Base-by-base conservation (phyloP, 2,888 invertebrate species). In the Dynastes maya region DNA sequence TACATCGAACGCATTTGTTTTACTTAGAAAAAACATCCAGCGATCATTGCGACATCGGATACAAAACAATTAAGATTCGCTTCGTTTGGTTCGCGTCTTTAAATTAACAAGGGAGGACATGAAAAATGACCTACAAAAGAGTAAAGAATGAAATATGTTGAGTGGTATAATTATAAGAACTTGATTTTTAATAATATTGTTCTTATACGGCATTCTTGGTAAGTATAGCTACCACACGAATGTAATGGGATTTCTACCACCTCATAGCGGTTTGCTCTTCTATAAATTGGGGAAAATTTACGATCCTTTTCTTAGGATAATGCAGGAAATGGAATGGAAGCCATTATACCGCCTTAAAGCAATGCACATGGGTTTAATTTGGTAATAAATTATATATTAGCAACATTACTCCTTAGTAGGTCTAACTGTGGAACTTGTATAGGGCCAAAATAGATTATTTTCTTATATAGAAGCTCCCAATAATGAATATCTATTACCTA, bases 281-380 rank as follows among this genome's bases (percentile, higher is more conserved):
- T 45, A 45, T 45, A 45, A 45, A 45, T 45, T 45, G 45, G 45
- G 11, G 27, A 68, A 51, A 68, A 68, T 68, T 51, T 68, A 68
- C 49, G 51, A 51, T 13, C 4, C 22, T 68, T 27, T 68, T 27
- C 11, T 51, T 6, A 13, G 40, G 29, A 49, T 49, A 51, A 51
- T 68, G 51, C 68, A 68, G 29, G 53, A 68, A 68, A 68, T 68
- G 68, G 68, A 68, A 68, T 51, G 27, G 51, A 51, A 68, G 9
- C 51, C 68, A 68, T 68, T 40, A 68, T 68, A 27, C 53, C 68
- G 51, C 51, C 68, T 51, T 51, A 29, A 29, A 49, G 51, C 27
- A 22, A 27, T 51, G 49, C 49, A 68, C 68, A 32, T 68, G 27
- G 13, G 13, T 32, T 51, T 68, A 68, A 68, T 51, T 68, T 51